Evolutionary conservation across 2,113 vertebrate genomes (phyloP).

Genomic region (Psophia crepitans): DNA sequence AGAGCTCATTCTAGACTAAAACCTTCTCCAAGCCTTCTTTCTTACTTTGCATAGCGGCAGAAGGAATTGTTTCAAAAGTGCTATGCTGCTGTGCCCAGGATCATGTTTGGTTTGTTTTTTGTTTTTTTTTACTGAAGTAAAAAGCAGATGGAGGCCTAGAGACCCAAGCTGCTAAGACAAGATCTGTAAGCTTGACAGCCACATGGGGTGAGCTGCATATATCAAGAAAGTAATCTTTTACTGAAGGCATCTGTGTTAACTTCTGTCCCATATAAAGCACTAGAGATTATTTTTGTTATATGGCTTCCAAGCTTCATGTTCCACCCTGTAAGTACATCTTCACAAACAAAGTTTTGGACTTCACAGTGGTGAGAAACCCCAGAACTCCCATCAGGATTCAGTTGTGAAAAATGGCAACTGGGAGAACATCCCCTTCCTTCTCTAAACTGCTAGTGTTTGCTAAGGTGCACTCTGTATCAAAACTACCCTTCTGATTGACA

Average conservation of each 20-base stretch:
- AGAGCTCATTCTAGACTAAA: not conserved
- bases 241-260: not conserved
- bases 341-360: not conserved
- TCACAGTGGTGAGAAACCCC: not conserved
- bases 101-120: not conserved
- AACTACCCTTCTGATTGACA: not conserved
- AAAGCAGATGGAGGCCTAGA: constrained; percentile 26
- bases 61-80: not conserved
- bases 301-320: not conserved
- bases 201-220: not conserved
- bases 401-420: not conserved
- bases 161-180: not conserved
- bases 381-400: not conserved
- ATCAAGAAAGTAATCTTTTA: not conserved
- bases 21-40: not conserved
- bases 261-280: not conserved
- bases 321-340: rapidly evolving
- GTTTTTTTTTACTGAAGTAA: not conserved
- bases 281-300: not conserved
- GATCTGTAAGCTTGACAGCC: not conserved
- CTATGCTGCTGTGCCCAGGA: not conserved
- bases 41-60: not conserved
- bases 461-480: not conserved
- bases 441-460: not conserved
- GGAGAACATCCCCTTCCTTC: not conserved